These are phyloP conservation scores for Circaetus gallicus DNA, from an alignment of 2,113 vertebrate species.

Conservation along the genomic window DNA sequence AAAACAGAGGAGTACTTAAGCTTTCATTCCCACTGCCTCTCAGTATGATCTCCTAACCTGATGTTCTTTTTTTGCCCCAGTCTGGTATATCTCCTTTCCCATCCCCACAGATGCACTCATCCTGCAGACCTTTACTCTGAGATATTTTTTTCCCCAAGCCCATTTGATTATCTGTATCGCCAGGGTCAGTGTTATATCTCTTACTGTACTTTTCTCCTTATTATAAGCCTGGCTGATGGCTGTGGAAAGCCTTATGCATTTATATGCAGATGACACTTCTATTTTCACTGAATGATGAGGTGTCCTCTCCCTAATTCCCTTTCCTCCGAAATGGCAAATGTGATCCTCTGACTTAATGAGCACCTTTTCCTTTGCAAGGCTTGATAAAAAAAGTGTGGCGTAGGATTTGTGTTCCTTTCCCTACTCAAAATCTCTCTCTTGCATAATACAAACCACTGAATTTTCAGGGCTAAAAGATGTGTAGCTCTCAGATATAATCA, in stretches of 20 bases:
- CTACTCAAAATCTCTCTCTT: background rate
- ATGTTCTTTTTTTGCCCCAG: background rate
- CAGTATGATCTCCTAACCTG: background rate
- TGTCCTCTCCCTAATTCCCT: conserved; percentile 6
- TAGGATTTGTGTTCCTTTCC: background rate
- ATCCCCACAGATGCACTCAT: background rate
- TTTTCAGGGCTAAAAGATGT: background rate
- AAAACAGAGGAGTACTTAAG: background rate
- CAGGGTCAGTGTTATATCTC: background rate
- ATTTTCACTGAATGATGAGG: conserved; percentile 37
- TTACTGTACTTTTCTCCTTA: background rate
- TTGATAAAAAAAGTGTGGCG: background rate
- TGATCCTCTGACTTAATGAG: conserved; percentile 15
- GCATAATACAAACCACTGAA: background rate
- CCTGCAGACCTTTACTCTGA: background rate
- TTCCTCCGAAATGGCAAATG: conserved; percentile 11
- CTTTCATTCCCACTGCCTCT: background rate
- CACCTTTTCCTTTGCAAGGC: background rate
- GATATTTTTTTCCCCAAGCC: background rate
- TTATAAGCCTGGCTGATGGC: background rate
- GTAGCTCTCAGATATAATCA: background rate
- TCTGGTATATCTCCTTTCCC: background rate
- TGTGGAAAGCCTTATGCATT: conserved; percentile 2
- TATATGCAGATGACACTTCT: conserved; percentile 27
- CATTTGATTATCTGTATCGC: background rate